Conservation (phyloP, 2,797 vertebrate species). For the Argyrosomus regius region DNA sequence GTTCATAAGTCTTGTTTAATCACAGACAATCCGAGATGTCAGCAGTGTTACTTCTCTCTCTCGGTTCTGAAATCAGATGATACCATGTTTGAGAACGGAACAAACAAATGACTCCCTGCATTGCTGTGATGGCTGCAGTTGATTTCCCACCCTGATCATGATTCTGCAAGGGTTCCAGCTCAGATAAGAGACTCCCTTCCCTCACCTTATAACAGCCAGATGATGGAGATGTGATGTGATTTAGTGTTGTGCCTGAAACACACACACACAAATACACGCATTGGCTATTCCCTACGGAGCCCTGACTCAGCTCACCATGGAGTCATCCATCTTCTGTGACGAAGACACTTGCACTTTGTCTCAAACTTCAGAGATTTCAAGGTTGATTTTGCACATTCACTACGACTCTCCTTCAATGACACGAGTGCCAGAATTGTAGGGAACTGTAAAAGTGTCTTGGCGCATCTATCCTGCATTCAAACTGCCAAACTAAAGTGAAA, state of each 20-base stretch:
- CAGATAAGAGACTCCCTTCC: slow-evolving; percentile 33
- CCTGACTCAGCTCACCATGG: slow-evolving; percentile 25
- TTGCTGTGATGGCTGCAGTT: slow-evolving; percentile 9
- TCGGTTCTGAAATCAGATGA: neutral
- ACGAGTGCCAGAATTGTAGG: neutral
- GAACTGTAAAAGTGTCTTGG: slow-evolving; percentile 2
- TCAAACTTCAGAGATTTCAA: slow-evolving; percentile 32
- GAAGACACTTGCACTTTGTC: slow-evolving; percentile 25
- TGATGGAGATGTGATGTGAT: slow-evolving; percentile 49
- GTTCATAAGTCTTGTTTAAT: neutral
- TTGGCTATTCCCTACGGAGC: neutral
- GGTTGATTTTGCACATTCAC: slow-evolving; percentile 48
- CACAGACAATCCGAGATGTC: neutral
- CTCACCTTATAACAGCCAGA: slow-evolving; percentile 11
- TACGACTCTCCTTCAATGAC: neutral
- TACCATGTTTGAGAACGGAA: neutral
- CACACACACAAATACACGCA: slow-evolving; percentile 14
- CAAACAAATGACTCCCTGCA: neutral
- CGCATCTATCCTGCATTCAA: slow-evolving; percentile 6
- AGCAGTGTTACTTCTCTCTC: neutral
- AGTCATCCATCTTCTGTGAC: slow-evolving; percentile 46
- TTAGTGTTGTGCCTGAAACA: slow-evolving; percentile 20
- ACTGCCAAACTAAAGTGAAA: slow-evolving; percentile 21
- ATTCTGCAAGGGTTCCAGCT: slow-evolving; percentile 13
- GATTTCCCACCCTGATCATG: slow-evolving; percentile 28